Percentiles rank a stretch among this genome's conserved stretches.
Conservation (phyloP, 2,797 vertebrate genomes). For the Anguilla pacifica region DNA sequence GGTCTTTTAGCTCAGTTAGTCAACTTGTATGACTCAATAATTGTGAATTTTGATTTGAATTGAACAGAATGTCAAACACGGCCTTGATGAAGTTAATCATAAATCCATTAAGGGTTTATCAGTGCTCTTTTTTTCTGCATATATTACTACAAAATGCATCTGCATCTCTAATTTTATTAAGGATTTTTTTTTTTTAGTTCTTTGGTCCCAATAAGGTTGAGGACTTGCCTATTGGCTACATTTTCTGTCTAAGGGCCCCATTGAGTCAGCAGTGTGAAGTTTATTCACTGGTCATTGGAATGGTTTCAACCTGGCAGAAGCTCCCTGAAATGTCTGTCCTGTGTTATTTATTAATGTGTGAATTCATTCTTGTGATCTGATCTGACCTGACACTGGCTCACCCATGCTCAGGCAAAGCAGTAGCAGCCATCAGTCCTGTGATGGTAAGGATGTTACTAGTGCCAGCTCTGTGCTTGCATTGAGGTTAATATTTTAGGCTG, state of each 20-base stretch:
- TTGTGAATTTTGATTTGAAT: neutral
- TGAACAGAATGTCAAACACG: neutral
- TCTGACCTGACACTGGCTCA: neutral
- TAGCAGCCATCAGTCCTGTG: neutral
- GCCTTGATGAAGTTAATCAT: neutral
- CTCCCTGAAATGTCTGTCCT: no score
- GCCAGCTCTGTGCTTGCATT: neutral
- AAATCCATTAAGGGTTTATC: neutral
- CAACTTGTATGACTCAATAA: constrained; percentile 18
- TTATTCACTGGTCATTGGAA: neutral
- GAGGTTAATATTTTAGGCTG: neutral
- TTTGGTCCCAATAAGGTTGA: neutral
- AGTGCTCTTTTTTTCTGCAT: neutral
- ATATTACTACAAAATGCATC: neutral
- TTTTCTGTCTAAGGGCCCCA: neutral
- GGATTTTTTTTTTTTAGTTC: neutral
- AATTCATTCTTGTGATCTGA: neutral
- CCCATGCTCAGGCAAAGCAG: neutral
- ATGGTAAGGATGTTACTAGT: neutral
- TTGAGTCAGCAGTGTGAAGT: neutral
- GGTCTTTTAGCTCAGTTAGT: constrained; percentile 26
- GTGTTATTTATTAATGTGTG: neutral
- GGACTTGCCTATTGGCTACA: neutral
- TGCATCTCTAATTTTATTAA: neutral
- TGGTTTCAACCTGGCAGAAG: neutral